Evolutionary conservation across 1,140 invertebrate species (phyloP).

Genomic region (Drosophila micromelanica): DNA sequence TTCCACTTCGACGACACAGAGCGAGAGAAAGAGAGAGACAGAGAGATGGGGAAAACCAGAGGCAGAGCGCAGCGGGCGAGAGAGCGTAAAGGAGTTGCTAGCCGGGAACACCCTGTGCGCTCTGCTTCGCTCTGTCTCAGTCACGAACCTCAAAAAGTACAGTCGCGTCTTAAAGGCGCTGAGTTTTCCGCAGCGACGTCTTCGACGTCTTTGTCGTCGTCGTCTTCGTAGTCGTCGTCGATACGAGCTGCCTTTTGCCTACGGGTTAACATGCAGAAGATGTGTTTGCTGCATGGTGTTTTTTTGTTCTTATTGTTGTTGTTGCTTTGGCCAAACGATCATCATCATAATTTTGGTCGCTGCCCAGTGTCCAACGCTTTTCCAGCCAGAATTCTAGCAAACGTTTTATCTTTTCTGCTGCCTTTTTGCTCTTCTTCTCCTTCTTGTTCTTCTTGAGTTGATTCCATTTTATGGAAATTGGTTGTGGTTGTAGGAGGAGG

Average conservation of each 20-base stretch:
- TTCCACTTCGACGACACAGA: conserved; percentile 29
- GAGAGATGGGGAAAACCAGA: neutral
- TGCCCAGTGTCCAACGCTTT: conserved; percentile 17
- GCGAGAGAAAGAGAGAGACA: conserved; percentile 2
- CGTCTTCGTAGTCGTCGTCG: neutral
- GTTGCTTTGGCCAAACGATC: conserved; percentile 14
- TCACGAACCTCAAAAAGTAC: conserved; percentile 49
- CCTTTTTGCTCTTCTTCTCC: too few species aligned
- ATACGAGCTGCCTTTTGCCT: conserved; percentile 27
- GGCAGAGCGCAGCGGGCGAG: neutral
- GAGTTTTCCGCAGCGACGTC: conserved; percentile 53
- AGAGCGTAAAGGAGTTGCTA: conserved; percentile 30
- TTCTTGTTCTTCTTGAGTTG: neutral
- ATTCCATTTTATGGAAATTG: conserved; percentile 47
- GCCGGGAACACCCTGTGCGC: conserved; percentile 47
- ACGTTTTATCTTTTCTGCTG: conserved; percentile 9
- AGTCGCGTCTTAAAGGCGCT: conserved; percentile 48
- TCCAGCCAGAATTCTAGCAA: conserved; percentile 32
- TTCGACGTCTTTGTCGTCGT: neutral
- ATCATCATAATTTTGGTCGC: conserved; percentile 19
- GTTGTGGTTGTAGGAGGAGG: conserved; percentile 23
- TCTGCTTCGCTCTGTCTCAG: neutral
- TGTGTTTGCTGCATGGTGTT: neutral
- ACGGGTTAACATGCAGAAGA: conserved; percentile 34
- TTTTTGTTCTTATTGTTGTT: conserved; percentile 13